Percentiles rank a stretch among this genome's conserved stretches.
phyloP scores from a whole-genome alignment of 2,797 vertebrate species.

The Oryzias sinensis region DNA sequence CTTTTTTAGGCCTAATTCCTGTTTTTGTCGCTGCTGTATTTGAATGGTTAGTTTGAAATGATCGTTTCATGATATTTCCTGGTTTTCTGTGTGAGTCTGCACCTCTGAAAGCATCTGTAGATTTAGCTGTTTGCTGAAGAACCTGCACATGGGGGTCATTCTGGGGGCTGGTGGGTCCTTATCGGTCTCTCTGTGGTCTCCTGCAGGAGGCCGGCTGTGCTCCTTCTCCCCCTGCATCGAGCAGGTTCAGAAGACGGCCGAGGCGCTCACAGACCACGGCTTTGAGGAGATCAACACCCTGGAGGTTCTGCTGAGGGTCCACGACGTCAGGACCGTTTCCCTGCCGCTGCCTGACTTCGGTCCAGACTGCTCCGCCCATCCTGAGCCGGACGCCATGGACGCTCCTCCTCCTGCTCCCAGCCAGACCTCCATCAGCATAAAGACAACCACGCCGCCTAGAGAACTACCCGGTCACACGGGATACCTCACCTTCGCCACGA shows the following conservation, averaged over 20 bases:
- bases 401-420: conserved; percentile 18
- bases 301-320: conserved; percentile 89
- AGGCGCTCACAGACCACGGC: conserved; percentile 78
- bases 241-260: conserved; percentile 93
- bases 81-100: no score
- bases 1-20: no score
- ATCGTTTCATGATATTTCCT: no score
- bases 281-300: conserved; percentile 90
- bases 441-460: conserved; percentile 83
- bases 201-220: conserved; percentile 89
- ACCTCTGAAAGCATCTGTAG: no score
- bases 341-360: conserved; percentile 90
- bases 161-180: no score
- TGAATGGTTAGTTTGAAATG: no score
- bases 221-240: conserved; percentile 98
- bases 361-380: conserved; percentile 25
- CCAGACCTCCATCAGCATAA: conserved; percentile 72
- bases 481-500: conserved; percentile 96
- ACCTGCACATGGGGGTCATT: background rate
- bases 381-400: background rate
- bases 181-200: background rate
- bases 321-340: conserved; percentile 85
- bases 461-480: conserved; percentile 94
- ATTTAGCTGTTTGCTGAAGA: background rate
- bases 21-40: no score